Evolutionary conservation across 2,113 vertebrate species (phyloP).

Genomic region (Plecturocebus donacophilus): DNA sequence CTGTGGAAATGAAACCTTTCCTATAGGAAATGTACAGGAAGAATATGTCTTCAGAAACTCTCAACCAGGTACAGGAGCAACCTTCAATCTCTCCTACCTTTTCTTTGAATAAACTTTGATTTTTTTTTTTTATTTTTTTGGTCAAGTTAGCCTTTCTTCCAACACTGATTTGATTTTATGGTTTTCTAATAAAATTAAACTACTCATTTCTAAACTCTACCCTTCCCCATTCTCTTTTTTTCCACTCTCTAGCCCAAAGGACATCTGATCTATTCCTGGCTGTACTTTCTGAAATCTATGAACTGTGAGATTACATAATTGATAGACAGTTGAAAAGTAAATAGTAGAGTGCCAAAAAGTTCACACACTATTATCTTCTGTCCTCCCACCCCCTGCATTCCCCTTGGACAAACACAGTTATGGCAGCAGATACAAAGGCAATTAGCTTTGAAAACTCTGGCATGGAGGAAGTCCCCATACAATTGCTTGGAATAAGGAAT

Average conservation of each 20-base stretch:
- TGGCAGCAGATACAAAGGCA: slow-evolving; percentile 56
- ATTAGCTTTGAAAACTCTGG: slow-evolving; percentile 69
- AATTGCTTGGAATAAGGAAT: slow-evolving; percentile 45
- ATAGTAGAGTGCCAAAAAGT: slow-evolving; percentile 45
- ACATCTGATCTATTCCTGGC: slow-evolving; percentile 51
- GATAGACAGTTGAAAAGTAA: slow-evolving; percentile 75
- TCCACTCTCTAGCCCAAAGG: not conserved
- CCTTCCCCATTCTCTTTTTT: not conserved
- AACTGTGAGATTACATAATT: slow-evolving; percentile 78
- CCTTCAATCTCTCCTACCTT: not conserved
- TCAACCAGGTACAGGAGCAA: not conserved
- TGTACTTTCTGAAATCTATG: slow-evolving; percentile 73
- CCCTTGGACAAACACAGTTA: slow-evolving; percentile 55
- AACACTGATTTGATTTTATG: not conserved
- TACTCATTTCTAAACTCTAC: not conserved
- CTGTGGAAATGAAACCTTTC: not conserved
- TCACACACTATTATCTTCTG: not conserved
- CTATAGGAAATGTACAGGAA: not conserved
- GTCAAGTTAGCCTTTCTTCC: not conserved
- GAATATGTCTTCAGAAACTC: not conserved
- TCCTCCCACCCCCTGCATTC: not conserved
- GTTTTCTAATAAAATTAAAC: slow-evolving; percentile 23
- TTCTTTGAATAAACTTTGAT: not conserved
- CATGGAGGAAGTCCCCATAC: slow-evolving; percentile 16
- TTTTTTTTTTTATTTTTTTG: not conserved